Conservation (phyloP, 2,888 invertebrate genomes). For the Nephrotoma appendiculata region DNA sequence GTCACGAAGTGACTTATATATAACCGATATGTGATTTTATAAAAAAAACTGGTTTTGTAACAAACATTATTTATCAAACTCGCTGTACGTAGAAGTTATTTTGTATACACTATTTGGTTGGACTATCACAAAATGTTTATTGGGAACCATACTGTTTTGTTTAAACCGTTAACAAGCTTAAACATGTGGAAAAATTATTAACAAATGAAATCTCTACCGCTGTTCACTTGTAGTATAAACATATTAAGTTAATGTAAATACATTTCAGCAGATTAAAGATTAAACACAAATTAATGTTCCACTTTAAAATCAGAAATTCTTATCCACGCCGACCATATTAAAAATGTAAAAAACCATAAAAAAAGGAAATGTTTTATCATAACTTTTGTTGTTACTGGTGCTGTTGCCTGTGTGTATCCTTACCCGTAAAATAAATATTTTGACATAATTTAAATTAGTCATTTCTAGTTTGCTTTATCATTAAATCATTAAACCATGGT, state of each 20-base stretch:
- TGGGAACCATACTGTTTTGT: no score
- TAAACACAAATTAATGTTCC: not conserved
- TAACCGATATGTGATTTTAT: no score
- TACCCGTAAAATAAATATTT: not conserved
- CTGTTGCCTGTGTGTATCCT: not conserved
- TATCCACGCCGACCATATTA: not conserved
- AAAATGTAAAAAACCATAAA: not conserved
- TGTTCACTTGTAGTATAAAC: not conserved
- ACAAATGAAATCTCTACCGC: no score
- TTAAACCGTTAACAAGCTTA: no score
- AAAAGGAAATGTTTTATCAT: not conserved
- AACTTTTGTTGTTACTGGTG: not conserved
- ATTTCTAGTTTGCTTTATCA: conserved; percentile 2
- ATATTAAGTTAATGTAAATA: not conserved
- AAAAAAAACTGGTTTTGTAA: no score
- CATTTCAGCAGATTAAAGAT: not conserved
- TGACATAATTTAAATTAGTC: not conserved
- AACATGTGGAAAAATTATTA: no score
- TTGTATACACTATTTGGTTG: no score
- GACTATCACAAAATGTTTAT: no score
- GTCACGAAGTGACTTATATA: no score
- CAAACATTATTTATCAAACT: no score
- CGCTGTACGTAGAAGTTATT: no score
- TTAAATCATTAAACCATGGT: conserved; percentile 2
- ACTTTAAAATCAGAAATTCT: not conserved